Base-by-base conservation (phyloP, 2,888 invertebrate species). In the Congeria kusceri region DNA sequence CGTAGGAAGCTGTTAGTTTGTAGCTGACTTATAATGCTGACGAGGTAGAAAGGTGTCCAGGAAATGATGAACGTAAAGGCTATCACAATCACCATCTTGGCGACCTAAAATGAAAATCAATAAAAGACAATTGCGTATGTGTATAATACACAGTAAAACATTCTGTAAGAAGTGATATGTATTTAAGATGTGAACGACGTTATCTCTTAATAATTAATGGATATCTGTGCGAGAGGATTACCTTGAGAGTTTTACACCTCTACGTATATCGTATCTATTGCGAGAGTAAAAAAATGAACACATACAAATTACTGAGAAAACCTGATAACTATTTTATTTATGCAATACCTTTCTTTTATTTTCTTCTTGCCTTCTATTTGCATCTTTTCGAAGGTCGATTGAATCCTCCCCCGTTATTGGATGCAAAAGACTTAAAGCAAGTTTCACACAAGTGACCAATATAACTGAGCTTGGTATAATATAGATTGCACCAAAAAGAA, bases 41-140 rank as follows among this genome's bases (percentile, higher is more conserved):
- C 93, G n/a, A 94, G 76, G 79, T 94, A 94, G 76, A 93, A 93
- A 0, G 94, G 94, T 2, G 93, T 94, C 94, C 94, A 94, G 61
- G 92, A 92, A 23, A 94, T 85, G 25, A 93, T 89, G 78, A 94
- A 94, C 0, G 93, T 91, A 15, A 92, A 75, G 0, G 94, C 93
- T 9, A 94, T 92, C 9, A 94, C 93, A 49, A 94, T 88, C 15
- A 94, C 93, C 94, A 94, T 94, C 77, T 93, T 91, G 9, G 94
- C 94, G n/a, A 94, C 93, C 94, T 94, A 18, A 88, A 5, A 53
- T 15, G 1, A 39, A 39, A 39, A 39, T 39, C 39, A 11, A 39
- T 39, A 39, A 3, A 5, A n/a, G n/a, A n/a, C n/a, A n/a, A n/a
- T n/a, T n/a, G n/a, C n/a, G n/a, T n/a, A n/a, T n/a, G n/a, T n/a